Evolutionary conservation across 2,113 vertebrate species (phyloP), one percentile per base, ranked within the genome.

Genomic region (Mionectes macconnelli): DNA sequence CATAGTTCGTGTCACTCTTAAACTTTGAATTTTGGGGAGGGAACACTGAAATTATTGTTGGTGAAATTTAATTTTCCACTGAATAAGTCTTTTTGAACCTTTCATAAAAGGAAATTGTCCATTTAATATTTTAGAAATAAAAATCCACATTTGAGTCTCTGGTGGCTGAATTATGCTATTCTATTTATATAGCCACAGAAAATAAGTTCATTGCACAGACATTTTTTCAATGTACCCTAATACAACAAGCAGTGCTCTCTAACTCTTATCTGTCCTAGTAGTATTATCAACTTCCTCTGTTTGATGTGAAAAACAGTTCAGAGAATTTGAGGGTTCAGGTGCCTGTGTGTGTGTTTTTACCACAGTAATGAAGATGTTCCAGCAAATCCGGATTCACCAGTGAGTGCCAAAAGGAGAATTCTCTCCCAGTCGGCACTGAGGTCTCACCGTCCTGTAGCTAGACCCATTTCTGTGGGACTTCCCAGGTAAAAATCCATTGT

Each of bases 361-460:
- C 94, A 39, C 64, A 98, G 98, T 64, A 97, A 96, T 0, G 98
- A 98, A 47, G 98, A 98, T 40, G 93, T 97, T 47, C 60, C 97
- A 52, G 96, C 89, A 25, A 97, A 96, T 76, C 96, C 97, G 4
- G 86, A 96, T 33, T 99, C 98, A 2, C 98, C 98, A 52, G 57
- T 99, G 94, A 98, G 98, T 70, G 96, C 98, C 83, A 99, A 99
- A 97, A 98, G 99, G 78, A 98, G 98, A 89, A 97, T 98, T 37
- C 98, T 99, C 40, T 99, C 99, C 59, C 98, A 97, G 70, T 99
- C 99, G 4, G 99, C 99, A 1, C 97, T 99, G 94, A 98, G 98
- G 35, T 99, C 99, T 37, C 99, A 99, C 94, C 99, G 98, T 91
- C 99, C 99, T 7, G 99, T 99, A 79, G 99, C 99, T 69, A 97